A percentile compares a stretch with the other conserved stretches of the same genome.
phyloP scores from a whole-genome alignment of 2,797 vertebrate genomes.

The Hemitrygon akajei region DNA sequence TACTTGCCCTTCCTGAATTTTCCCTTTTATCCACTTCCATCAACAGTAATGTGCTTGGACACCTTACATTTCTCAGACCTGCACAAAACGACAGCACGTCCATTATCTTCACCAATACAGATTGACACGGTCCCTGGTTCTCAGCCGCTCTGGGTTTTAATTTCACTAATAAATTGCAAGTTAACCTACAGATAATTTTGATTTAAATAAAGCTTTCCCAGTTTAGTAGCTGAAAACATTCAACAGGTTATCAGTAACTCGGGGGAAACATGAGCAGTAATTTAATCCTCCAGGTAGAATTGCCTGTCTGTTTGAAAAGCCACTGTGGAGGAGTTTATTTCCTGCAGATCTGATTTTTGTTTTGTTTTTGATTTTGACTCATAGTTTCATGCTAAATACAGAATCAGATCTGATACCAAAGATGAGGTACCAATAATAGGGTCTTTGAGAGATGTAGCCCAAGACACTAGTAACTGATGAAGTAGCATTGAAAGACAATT shows the following conservation, averaged over 20 bases:
- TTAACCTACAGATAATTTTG: background rate
- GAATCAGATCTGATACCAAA: background rate
- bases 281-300: background rate
- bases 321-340: background rate
- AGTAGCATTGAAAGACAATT: background rate
- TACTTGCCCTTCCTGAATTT: background rate
- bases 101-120: background rate
- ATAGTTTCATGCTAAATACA: background rate
- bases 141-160: background rate
- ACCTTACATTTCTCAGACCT: background rate
- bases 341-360: background rate
- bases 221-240: background rate
- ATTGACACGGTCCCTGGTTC: background rate
- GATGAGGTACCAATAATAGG: background rate
- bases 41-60: background rate
- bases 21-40: background rate
- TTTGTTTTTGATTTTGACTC: constrained; percentile 3
- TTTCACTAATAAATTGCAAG: background rate
- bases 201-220: background rate
- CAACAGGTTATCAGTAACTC: background rate
- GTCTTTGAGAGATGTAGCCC: background rate
- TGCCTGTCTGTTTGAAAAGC: background rate
- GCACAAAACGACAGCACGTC: background rate
- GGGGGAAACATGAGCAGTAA: background rate
- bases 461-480: background rate